phyloP scores from a whole-genome alignment of 2,113 vertebrate species.

The Oncorhynchus kisutch region DNA sequence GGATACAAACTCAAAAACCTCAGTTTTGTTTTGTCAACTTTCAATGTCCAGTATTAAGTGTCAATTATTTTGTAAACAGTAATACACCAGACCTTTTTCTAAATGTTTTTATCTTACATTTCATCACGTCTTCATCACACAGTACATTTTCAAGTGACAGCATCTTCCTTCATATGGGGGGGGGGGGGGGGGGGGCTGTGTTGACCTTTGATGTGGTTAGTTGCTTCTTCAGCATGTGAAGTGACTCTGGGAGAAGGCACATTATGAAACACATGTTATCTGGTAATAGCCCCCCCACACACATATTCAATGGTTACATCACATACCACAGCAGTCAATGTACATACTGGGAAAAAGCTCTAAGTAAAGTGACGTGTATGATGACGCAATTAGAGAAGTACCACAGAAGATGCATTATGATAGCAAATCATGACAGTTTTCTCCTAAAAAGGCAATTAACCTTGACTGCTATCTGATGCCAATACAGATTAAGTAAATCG shows the following conservation, averaged over 20 bases:
- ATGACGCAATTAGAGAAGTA: background rate
- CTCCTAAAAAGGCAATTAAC: conserved; percentile 1
- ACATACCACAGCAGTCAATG: background rate
- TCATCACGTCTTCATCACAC: background rate
- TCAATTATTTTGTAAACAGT: background rate
- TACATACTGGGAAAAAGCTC: background rate
- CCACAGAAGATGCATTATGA: background rate
- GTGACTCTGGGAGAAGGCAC: background rate
- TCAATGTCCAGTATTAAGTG: background rate
- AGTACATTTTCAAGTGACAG: background rate
- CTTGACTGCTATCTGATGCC: conserved; percentile 11
- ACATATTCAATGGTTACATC: background rate
- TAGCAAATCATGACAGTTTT: background rate
- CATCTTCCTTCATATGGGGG: background rate
- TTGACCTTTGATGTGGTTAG: background rate
- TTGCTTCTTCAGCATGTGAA: background rate
- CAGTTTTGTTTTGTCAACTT: background rate
- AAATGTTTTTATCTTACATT: background rate
- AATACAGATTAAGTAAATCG: background rate
- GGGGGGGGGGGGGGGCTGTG: background rate
- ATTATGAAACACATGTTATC: background rate
- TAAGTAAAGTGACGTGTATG: background rate
- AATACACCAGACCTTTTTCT: conserved; percentile 3
- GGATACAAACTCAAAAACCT: background rate
- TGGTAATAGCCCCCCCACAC: background rate